Base-by-base conservation (phyloP, 2,797 vertebrate genomes). In the Tapera naevia region DNA sequence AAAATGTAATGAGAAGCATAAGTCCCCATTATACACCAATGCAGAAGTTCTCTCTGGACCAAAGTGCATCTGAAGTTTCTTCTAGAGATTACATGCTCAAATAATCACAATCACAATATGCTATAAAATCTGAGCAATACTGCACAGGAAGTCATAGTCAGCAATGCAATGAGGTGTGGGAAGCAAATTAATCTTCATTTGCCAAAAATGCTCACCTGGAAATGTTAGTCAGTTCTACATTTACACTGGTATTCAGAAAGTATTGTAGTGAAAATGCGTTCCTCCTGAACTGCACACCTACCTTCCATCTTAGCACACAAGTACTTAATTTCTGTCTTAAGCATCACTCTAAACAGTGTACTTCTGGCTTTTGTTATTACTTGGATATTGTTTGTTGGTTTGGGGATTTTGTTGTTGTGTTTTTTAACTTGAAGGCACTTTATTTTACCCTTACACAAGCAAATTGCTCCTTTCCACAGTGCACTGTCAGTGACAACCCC, bases 211-310 rank as follows among this genome's bases (percentile, higher is more conserved):
- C 43, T 27, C 10, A 25, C n/a, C 51, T 67, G 22, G 13, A 83
- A 69, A 35, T 60, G 32, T 43, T 54, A 70, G 32, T 43, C 24
- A 66, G 43, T 61, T 80, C 72, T 45, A 13, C 33, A 17, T 30
- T 50, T 61, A 70, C 7, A 50, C n/a, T 85, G 66, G 60, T 90
- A 81, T 75, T 94, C 84, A 64, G 89, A 92, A 41, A 64, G 69
- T 89, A 87, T 27, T 33, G 61, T 35, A 81, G 57, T 35, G 72
- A 95, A 96, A 96, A 93, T n/a, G 32, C 15, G 16, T 91, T 95
- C n/a, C 57, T 48, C 60, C 73, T 88, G 76, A 95, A 91, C 51
- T 58, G 91, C 74, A 88, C 64, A 83, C 43, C 66, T 90, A 69
- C 61, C 30, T 75, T 25, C 30, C 56, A 46, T 28, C 39, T 81